phyloP scores from a whole-genome alignment of 37 sponge, comb jelly and placozoan genomes.

The Aplysina aerophoba region DNA sequence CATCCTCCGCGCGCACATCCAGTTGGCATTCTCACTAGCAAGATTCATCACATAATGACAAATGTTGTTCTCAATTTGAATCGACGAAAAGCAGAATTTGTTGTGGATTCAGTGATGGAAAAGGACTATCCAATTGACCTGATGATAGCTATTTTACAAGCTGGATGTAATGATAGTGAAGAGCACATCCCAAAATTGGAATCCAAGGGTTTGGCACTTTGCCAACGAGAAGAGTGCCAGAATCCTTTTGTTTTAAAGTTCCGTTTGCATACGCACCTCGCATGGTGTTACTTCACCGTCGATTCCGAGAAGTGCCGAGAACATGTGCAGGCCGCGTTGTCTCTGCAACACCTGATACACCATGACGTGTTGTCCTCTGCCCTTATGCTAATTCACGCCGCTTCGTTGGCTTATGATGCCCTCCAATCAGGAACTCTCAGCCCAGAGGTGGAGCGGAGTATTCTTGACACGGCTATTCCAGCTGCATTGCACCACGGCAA shows the following conservation, averaged over 20 bases:
- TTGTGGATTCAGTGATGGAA: neutral
- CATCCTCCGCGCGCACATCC: too few species aligned
- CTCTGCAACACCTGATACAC: neutral
- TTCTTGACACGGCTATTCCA: too few species aligned
- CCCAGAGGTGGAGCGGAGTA: neutral
- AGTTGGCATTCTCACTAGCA: neutral
- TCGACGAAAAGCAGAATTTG: neutral
- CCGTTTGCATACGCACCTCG: neutral
- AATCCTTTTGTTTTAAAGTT: conserved; percentile 6
- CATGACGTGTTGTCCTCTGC: too few species aligned
- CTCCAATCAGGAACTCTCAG: neutral
- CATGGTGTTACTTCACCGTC: conserved; percentile 8
- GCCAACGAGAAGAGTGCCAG: neutral
- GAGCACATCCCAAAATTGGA: neutral
- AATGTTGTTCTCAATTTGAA: neutral
- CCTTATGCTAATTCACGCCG: too few species aligned
- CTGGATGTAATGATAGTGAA: neutral
- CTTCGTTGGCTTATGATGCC: too few species aligned
- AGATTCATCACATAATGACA: neutral
- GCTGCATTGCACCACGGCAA: neutral
- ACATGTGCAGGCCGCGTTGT: neutral
- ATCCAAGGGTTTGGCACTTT: neutral
- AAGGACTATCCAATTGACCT: neutral
- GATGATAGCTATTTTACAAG: neutral
- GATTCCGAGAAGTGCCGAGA: neutral